Percentiles rank a stretch among this genome's conserved stretches.
Evolutionary conservation across 1,140 invertebrate genomes (phyloP).

Genomic region (Drosophila pandora): DNA sequence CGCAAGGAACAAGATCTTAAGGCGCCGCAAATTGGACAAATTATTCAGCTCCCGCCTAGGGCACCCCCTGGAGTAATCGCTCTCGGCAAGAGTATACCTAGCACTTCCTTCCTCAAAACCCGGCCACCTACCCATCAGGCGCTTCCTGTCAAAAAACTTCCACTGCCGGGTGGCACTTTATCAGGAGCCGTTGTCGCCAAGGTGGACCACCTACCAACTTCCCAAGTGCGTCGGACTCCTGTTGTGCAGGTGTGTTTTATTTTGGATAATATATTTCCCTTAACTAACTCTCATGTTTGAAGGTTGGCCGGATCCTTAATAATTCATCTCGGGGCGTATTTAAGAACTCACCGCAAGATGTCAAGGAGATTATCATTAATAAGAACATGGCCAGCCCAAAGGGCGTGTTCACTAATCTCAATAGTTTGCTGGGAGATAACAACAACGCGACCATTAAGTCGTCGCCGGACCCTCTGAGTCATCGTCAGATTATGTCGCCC

Average conservation of each 20-base stretch:
- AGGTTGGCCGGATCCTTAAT: constrained; percentile 31
- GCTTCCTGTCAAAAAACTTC: constrained; percentile 25
- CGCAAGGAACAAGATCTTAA: constrained; percentile 34
- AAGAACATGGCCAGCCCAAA: constrained; percentile 74
- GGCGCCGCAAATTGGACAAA: constrained; percentile 53
- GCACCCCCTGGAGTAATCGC: constrained; percentile 57
- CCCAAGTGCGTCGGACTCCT: constrained; percentile 50
- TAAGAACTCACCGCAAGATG: constrained; percentile 49
- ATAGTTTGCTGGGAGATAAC: constrained; percentile 56
- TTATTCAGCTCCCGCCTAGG: constrained; percentile 49
- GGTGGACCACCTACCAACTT: neutral
- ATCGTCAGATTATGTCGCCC: constrained; percentile 30
- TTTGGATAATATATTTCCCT: neutral
- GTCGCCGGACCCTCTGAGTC: constrained; percentile 29
- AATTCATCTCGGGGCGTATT: constrained; percentile 22
- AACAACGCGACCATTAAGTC: constrained; percentile 18
- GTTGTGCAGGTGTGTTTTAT: constrained; percentile 45
- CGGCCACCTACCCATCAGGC: constrained; percentile 36
- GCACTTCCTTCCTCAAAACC: constrained; percentile 62
- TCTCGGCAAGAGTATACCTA: constrained; percentile 51
- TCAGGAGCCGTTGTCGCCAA: constrained; percentile 1
- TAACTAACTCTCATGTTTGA: neutral
- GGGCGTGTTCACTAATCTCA: constrained; percentile 78
- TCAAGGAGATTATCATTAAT: constrained; percentile 79
- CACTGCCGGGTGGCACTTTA: constrained; percentile 4